These are phyloP conservation scores for Neofelis nebulosa DNA, from an alignment of 2,113 vertebrate species.

Conservation along the genomic window DNA sequence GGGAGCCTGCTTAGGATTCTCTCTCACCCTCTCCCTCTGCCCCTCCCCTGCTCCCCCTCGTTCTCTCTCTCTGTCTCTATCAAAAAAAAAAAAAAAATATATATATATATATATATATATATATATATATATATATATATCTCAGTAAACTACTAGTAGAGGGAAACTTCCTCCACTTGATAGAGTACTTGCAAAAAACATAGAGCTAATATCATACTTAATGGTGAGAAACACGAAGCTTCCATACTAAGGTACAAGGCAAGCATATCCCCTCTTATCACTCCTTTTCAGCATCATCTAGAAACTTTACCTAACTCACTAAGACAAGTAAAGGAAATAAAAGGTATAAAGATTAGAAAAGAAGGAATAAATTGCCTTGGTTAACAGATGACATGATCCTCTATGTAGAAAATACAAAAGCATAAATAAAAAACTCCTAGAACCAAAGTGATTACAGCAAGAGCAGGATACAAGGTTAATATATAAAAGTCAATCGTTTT, in stretches of 20 bases:
- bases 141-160: background rate
- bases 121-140: too few relatives aligned
- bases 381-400: background rate
- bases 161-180: background rate
- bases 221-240: background rate
- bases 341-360: background rate
- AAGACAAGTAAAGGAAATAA: background rate
- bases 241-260: background rate
- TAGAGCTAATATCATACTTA: background rate
- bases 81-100: background rate
- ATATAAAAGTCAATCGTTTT: background rate
- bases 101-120: too few relatives aligned
- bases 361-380: background rate
- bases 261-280: background rate
- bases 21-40: too few relatives aligned
- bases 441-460: background rate
- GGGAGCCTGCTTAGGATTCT: too few relatives aligned
- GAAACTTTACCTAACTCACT: background rate
- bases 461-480: background rate
- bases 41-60: too few relatives aligned
- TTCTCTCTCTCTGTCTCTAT: too few relatives aligned
- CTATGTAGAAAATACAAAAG: background rate
- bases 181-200: background rate
- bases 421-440: background rate
- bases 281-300: background rate